These are phyloP conservation scores for Actinemys pallida DNA, from an alignment of 2,113 vertebrate genomes.

Conservation along the genomic window DNA sequence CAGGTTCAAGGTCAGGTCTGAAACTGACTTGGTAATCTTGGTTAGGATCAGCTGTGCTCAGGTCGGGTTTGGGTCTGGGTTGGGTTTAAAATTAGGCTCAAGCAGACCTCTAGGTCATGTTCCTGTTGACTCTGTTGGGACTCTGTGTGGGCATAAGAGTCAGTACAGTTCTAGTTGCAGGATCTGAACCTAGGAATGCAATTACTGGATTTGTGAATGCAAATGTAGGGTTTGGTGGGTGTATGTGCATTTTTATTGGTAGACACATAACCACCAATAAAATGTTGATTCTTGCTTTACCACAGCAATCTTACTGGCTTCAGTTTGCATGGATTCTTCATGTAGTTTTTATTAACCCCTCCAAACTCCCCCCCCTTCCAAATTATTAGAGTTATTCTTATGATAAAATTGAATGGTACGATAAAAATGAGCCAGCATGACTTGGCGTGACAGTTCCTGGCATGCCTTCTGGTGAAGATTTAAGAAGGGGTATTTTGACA, in stretches of 20 bases:
- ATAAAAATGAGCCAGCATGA: not conserved
- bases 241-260: not conserved
- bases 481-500: not conserved
- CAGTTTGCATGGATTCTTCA: not conserved
- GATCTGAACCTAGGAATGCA: not conserved
- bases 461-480: not conserved
- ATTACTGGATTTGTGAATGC: not conserved
- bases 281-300: not conserved
- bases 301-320: not conserved
- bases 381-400: not conserved
- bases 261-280: not conserved
- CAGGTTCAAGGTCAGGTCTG: not conserved
- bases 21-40: not conserved
- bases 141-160: not conserved
- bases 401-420: not conserved
- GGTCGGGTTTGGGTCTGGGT: not conserved
- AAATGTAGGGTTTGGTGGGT: not conserved
- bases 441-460: not conserved
- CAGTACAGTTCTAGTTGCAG: not conserved
- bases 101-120: not conserved
- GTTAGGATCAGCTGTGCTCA: not conserved
- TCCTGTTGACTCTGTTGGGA: not conserved
- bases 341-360: not conserved
- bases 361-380: not conserved
- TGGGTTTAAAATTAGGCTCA: not conserved